Conservation (phyloP, 2,888 invertebrate genomes). For the Xanthia togata region DNA sequence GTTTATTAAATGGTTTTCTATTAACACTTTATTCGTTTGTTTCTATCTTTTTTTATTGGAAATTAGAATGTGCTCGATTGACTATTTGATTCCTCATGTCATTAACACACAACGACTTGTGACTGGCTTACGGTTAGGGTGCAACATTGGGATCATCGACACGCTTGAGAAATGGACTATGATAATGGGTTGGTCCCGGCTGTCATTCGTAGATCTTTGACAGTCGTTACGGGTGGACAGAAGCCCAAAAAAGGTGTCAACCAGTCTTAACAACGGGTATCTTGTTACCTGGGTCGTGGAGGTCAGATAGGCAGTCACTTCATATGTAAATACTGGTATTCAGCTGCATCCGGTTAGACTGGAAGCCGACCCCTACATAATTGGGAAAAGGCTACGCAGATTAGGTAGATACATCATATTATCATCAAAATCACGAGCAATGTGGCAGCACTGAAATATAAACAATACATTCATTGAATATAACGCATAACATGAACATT, state of each 20-base stretch:
- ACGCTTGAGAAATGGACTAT: not conserved
- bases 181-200: not conserved
- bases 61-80: not conserved
- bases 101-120: not conserved
- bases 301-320: too few relatives aligned
- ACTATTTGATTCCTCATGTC: not conserved
- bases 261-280: not conserved
- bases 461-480: not conserved
- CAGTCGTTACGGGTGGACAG: not conserved
- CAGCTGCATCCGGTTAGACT: not conserved
- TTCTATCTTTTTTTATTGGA: not conserved
- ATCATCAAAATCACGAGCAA: not conserved
- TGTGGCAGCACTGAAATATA: not conserved
- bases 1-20: slow-evolving; percentile 23
- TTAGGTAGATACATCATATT: not conserved
- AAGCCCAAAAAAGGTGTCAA: not conserved
- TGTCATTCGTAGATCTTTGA: too few relatives aligned
- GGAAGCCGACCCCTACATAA: not conserved
- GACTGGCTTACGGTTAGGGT: not conserved
- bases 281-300: too few relatives aligned
- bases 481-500: not conserved
- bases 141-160: not conserved
- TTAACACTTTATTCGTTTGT: slow-evolving; percentile 5
- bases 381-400: too few relatives aligned
- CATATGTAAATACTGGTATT: too few relatives aligned